These are phyloP conservation scores for Diacarnus erythraeanus DNA, from an alignment of 37 sponge, comb jelly and placozoan species.

Conservation along the genomic window DNA sequence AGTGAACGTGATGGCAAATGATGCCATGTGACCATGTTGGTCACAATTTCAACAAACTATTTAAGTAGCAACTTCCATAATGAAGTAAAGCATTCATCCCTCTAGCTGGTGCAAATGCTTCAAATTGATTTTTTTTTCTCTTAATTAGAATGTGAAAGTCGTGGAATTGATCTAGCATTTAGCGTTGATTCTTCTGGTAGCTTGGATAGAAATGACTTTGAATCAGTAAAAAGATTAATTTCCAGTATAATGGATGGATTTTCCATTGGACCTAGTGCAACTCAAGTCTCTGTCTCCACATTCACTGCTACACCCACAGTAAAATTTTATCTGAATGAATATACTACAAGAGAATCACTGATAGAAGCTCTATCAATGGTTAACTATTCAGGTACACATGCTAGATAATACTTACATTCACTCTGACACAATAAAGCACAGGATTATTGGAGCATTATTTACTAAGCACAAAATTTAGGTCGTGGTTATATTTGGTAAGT, in stretches of 20 bases:
- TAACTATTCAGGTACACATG: conserved; percentile 1
- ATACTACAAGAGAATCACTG: conserved; percentile 1
- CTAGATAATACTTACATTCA: no score
- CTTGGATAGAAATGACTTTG: conserved; percentile 27
- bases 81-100: no score
- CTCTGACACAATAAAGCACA: no score
- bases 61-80: no score
- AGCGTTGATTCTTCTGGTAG: conserved; percentile 45
- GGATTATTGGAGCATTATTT: no score
- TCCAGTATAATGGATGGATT: conserved; percentile 12
- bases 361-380: conserved; percentile 7
- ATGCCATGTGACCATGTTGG: no score
- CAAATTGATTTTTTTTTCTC: neutral
- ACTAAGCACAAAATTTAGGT: no score
- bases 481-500: no score
- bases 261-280: conserved; percentile 32
- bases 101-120: no score
- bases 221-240: conserved; percentile 20
- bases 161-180: conserved; percentile 33
- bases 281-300: conserved; percentile 27
- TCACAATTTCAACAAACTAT: no score
- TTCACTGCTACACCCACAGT: conserved; percentile 24
- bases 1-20: no score
- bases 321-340: conserved; percentile 11
- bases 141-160: conserved; percentile 15